A percentile compares a stretch with the other conserved stretches of the same genome.
These are phyloP conservation scores for Trissolcus japonicus DNA, from an alignment of 2,888 invertebrate genomes.

Conservation along the genomic window DNA sequence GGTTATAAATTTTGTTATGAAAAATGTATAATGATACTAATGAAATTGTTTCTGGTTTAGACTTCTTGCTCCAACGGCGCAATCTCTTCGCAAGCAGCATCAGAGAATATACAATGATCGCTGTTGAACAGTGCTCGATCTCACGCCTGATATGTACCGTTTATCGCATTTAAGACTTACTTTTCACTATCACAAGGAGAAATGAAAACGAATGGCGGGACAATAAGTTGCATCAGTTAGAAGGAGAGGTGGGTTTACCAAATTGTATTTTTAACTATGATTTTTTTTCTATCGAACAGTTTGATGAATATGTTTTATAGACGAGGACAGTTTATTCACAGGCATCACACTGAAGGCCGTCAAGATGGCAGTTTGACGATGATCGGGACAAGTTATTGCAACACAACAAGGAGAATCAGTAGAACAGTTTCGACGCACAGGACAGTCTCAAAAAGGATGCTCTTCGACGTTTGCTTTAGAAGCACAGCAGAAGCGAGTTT, in stretches of 20 bases:
- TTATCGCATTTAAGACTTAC: too few species aligned
- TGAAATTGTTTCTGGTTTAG: constrained; percentile 63
- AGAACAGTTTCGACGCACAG: constrained; percentile 92
- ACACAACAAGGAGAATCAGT: constrained; percentile 95
- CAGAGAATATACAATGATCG: too few species aligned
- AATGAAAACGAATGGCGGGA: too few species aligned
- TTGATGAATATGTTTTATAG: too few species aligned
- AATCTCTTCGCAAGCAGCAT: too few species aligned
- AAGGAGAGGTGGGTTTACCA: too few species aligned
- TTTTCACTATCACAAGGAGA: too few species aligned
- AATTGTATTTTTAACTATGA: too few species aligned
- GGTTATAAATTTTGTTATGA: not conserved
- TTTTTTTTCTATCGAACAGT: too few species aligned
- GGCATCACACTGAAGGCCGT: constrained; percentile 84
- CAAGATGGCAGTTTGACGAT: constrained; percentile 88
- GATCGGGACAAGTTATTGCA: constrained; percentile 93
- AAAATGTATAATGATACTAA: not conserved
- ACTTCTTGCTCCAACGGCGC: constrained; percentile 77
- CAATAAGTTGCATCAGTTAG: too few species aligned
- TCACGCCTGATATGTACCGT: too few species aligned
- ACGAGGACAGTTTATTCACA: constrained; percentile 83
- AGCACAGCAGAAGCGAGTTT: constrained; percentile 93
- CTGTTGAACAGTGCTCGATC: too few species aligned
- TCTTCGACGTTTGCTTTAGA: constrained; percentile 87
- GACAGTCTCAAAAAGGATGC: constrained; percentile 89